Base-by-base conservation (phyloP, 2,888 invertebrate genomes). In the Ditula angustiorana region DNA sequence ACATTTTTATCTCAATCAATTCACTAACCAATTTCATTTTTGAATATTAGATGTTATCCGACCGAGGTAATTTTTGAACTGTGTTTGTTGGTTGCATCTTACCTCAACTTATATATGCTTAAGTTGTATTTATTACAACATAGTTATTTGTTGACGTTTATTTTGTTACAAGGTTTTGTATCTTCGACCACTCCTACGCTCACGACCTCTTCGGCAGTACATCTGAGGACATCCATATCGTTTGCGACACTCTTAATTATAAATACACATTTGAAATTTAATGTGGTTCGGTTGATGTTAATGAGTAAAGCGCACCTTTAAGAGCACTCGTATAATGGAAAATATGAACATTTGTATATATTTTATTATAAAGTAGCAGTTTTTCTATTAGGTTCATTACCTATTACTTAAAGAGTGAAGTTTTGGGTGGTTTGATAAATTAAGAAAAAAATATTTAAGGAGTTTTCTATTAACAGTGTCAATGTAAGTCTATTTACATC, bases 111-210 rank as follows among this genome's bases (percentile, higher is more conserved):
- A 81, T 89, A 89, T 88, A 89, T 82, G 85, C 79, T 75, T 74
- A 77, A 78, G 80, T 83, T 78, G 80, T 85, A 86, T 85, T 77
- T 76, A 81, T 89, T 89, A 76, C 89, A 80, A 85, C 87, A 89
- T 68, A 72, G 65, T 76, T 81, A 81, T 81, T 82, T 81, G 81
- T 80, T 78, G 81, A 80, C 78, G 82, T 77, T 77, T 75, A 73
- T 75, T 82, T 83, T 76, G 81, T 82, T 83, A 87, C 80, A 79
- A 79, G 81, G 85, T 85, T 86, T 87, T 87, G 82, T 84, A 74
- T 78, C 68, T 80, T 77, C 78, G 81, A 83, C 82, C 83, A 79
- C 83, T 85, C 81, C 80, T 78, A 77, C 74, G 70, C 77, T 74
- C 75, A 65, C 70, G 79, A 84, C 85, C 83, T 85, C 83, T 80